Conservation (phyloP, 2,888 invertebrate genomes). For the Drosophila atripex region DNA sequence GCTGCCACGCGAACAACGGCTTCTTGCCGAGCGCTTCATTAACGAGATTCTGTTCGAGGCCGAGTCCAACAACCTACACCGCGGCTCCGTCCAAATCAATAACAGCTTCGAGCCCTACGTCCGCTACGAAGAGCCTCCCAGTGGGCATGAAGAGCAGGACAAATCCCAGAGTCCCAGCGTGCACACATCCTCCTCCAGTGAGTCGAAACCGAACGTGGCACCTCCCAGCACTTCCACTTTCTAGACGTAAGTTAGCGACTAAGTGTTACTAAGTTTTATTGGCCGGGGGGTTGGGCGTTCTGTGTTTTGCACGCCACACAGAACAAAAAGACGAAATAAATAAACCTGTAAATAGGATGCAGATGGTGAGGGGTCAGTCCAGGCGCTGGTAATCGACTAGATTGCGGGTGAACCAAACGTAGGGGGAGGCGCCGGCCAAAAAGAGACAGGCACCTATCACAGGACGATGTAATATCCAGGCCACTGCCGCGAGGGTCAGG, state of each 20-base stretch:
- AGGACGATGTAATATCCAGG: conserved; percentile 85
- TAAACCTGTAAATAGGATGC: conserved; percentile 42
- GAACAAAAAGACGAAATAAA: conserved; percentile 18
- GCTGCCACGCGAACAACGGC: conserved; percentile 77
- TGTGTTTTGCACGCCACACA: not conserved
- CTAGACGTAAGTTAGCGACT: conserved; percentile 40
- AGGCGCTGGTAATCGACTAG: conserved; percentile 70
- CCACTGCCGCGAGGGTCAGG: conserved; percentile 84
- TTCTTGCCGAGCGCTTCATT: conserved; percentile 82
- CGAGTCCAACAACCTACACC: conserved; percentile 81
- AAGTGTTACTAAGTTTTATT: conserved; percentile 70
- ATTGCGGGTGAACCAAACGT: conserved; percentile 84
- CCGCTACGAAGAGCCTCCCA: conserved; percentile 72
- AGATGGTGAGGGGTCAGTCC: conserved; percentile 40
- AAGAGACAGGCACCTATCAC: conserved; percentile 85
- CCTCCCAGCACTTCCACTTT: conserved; percentile 40
- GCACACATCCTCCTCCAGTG: conserved; percentile 64
- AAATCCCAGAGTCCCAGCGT: conserved; percentile 81
- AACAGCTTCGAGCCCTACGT: conserved; percentile 81
- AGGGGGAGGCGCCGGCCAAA: conserved; percentile 85
- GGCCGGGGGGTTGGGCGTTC: conserved; percentile 14
- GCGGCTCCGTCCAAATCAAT: conserved; percentile 81
- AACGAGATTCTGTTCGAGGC: conserved; percentile 82
- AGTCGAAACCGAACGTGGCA: conserved; percentile 54
- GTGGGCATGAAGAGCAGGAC: conserved; percentile 67